A percentile compares a stretch with the other conserved stretches of the same genome.
Evolutionary conservation across 2,888 invertebrate genomes (phyloP).

Genomic region (Temnothorax unifasciatus): DNA sequence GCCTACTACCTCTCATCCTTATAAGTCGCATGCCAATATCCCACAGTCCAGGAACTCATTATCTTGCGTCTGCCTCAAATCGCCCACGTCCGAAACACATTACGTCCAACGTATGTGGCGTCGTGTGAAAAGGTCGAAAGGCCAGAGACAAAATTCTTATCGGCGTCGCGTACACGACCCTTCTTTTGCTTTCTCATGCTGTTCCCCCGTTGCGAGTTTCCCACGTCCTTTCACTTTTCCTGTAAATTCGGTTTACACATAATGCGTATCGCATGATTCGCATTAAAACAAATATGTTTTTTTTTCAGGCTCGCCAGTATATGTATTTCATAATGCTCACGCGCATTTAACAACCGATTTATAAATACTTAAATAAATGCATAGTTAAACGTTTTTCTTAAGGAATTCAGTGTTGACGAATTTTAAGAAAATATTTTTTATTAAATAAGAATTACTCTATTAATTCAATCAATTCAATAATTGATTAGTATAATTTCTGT

Average conservation of each 20-base stretch:
- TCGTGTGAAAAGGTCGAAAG: constrained; percentile 65
- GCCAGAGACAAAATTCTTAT: constrained; percentile 63
- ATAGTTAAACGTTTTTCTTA: not conserved
- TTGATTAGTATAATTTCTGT: not conserved
- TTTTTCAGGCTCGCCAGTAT: not conserved
- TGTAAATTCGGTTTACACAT: constrained; percentile 8
- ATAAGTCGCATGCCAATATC: constrained; percentile 73
- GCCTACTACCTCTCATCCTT: constrained; percentile 67
- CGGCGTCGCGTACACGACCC: constrained; percentile 13
- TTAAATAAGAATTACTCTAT: not conserved
- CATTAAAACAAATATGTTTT: not conserved
- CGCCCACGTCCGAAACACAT: constrained; percentile 68
- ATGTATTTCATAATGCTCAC: not conserved
- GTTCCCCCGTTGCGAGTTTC: not conserved
- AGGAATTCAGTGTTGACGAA: not conserved
- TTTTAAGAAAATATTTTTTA: not conserved
- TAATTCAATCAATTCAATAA: not conserved
- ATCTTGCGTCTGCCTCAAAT: constrained; percentile 68
- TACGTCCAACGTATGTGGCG: constrained; percentile 53
- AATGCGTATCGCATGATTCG: not conserved
- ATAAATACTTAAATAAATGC: not conserved
- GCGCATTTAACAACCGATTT: not conserved
- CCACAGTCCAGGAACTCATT: constrained; percentile 70
- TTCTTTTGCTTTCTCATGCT: constrained; percentile 10
- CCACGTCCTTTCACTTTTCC: not conserved